phyloP scores from a whole-genome alignment of 1,140 invertebrate genomes.

The Cotesia chilonis region DNA sequence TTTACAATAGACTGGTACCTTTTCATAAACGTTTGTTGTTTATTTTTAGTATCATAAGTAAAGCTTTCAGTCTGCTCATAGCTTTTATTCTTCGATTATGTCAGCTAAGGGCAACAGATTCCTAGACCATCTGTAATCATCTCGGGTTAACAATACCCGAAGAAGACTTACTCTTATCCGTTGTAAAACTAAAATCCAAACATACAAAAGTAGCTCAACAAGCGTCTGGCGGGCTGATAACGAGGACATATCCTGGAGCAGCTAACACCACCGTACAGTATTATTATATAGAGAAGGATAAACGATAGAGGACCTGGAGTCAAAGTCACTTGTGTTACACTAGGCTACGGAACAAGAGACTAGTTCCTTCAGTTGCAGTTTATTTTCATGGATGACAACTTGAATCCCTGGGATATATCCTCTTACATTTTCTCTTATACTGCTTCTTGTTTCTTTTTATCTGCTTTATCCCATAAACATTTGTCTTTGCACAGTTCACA shows the following conservation, averaged over 20 bases:
- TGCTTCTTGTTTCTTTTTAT: slow-evolving; percentile 2
- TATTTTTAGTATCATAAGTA: neutral
- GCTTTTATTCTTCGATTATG: neutral
- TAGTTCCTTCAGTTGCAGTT: slow-evolving; percentile 9
- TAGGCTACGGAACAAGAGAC: slow-evolving; percentile 25
- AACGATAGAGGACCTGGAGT: neutral
- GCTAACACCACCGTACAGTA: too few relatives aligned
- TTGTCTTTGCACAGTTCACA: slow-evolving; percentile 19
- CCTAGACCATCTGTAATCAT: neutral
- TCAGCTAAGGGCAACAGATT: neutral
- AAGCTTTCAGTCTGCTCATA: too few relatives aligned
- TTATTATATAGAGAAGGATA: too few relatives aligned
- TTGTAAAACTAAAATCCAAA: slow-evolving; percentile 28
- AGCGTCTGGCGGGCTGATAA: slow-evolving; percentile 25
- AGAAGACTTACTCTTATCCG: slow-evolving; percentile 23
- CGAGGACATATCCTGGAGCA: slow-evolving; percentile 11
- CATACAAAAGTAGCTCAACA: slow-evolving; percentile 32
- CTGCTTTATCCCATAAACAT: slow-evolving; percentile 18
- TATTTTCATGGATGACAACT: slow-evolving; percentile 34
- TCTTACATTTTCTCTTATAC: neutral
- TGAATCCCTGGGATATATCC: slow-evolving; percentile 25
- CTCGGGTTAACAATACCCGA: neutral
- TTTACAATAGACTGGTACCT: slow-evolving; percentile 5
- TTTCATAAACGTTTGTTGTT: slow-evolving; percentile 2
- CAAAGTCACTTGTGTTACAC: slow-evolving; percentile 17